Base-by-base conservation (phyloP, 2,888 invertebrate genomes). In the Meteorus cinctellus region DNA sequence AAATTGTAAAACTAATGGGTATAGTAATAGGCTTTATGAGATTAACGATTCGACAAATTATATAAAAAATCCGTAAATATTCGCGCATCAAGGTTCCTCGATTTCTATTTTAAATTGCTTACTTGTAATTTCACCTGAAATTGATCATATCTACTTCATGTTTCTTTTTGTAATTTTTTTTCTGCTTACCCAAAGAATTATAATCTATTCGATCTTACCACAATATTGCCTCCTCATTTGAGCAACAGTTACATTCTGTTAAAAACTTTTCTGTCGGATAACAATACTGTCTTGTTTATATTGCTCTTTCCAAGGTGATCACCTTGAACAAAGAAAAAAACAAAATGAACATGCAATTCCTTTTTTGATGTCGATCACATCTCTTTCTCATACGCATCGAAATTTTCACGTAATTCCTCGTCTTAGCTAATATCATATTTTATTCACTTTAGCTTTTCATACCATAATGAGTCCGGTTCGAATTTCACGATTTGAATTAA, bases 41-140 rank as follows among this genome's bases (percentile, higher is more conserved):
- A 55, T 55, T 1, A 55, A 55, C n/a, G 27, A n/a, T 34, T 34
- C 6, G n/a, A 63, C 29, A 34, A 34, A n/a, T 14, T 63, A 63
- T 63, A 31, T 27, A 12, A 31, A n/a, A 63, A 12, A 27, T 63
- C 72, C 55, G 71, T 76, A 45, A 63, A 45, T 55, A 68, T 69
- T 73, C 29, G 74, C 59, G 41, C 63, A 55, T 36, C n/a, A 34
- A 59, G 27, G 69, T 48, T 34, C 45, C 48, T 62, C 75, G 60
- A 71, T 60, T 45, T 12, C 48, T 72, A 69, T 77, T 76, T 72
- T 72, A 75, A 76, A 76, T 73, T 74, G n/a, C 24, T 66, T 36
- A 19, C 10, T 36, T 66, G 36, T 66, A 36, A 19, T 62, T 16
- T 24, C 60, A 72, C 74, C 41, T 75, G 68, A 51, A 63, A 77